Base-by-base conservation (phyloP, 2,888 invertebrate genomes). In the Drosophila barbarae region DNA sequence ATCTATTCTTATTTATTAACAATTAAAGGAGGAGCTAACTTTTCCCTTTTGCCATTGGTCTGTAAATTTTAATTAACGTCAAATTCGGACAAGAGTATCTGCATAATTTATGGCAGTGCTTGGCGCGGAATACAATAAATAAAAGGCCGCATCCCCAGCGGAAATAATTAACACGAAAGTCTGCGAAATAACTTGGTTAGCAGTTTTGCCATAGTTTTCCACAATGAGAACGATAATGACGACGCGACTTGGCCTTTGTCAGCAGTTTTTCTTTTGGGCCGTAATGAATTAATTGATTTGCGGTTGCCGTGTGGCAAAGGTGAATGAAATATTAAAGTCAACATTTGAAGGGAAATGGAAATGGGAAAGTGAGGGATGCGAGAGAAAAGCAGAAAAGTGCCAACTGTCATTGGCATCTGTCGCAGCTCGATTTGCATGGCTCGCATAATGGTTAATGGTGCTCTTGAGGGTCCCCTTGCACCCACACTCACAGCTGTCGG, bases 81-180 rank as follows among this genome's bases (percentile, higher is more conserved):
- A 73, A 73, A 78, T 56, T 74, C 74, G 51, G 65, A 71, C 66
- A 51, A 60, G 52, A 71, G 77, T 77, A 72, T 60, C 69, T 67
- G 68, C 70, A 84, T 84, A 72, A 77, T 77, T 79, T 67, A 76
- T 74, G 64, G 42, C 76, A 65, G 47, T 55, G 52, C 34, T 35
- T 18, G 42, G 69, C 52, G 67, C 65, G 61, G 59, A 69, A 76
- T 67, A 72, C 60, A 70, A 79, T 79, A 79, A 84, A 84, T 84
- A 77, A 77, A 69, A 69, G 69, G 77, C 61, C 71, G 67, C 77
- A 59, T 63, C 49, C 56, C 67, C 75, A 70, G 70, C 65, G 85
- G 81, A 84, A 80, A 83, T 85, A 84, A 80, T 80, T 83, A 80
- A 83, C 79, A 77, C 74, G 61, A 49, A 63, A 46, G 56, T 54